Evolutionary conservation across 2,113 vertebrate species (phyloP), one percentile per base, ranked within the genome.

Genomic region (Condylura cristata): DNA sequence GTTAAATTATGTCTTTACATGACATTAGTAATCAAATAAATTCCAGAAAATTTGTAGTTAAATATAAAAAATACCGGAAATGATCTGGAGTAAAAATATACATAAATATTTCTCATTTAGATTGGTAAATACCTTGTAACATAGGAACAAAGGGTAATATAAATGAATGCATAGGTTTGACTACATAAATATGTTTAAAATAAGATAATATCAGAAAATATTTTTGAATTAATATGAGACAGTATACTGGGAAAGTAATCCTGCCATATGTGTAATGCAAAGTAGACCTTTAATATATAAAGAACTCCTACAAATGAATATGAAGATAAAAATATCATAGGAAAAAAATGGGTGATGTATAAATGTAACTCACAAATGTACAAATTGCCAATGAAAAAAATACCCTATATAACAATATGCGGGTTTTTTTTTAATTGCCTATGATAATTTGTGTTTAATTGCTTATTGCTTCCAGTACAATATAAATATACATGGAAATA

Each of bases 241-340:
- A 92, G 56, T 70, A 61, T 84, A 58, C 30, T 87, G 14, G 16
- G 30, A 85, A 86, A 93, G 63, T 84, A 44, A 66, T 87, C 76
- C 30, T 1, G 83, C 26, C 22, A 18, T 83, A n/a, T 83, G n/a
- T 88, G 20, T 28, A 70, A 90, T 56, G 26, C 5, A 83, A 91
- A 87, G 86, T 61, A 37, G 30, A 48, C 51, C 13, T 22, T 86
- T 90, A 76, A 53, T 4, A 37, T 70, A 71, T 66, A 66, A 86
- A 76, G 20, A 89, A 65, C 87, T 75, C 51, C 89, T 92, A 61
- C 2, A 76, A 89, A 80, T 60, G 26, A 86, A 9, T 34, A 44
- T 78, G 8, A 91, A 86, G 24, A 68, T 34, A 78, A 65, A 68
- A n/a, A 56, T 72, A 8, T 66, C 48, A 68, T 83, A 44, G 22